Conservation (phyloP, 2,113 vertebrate species). For the Octodon degus region DNA sequence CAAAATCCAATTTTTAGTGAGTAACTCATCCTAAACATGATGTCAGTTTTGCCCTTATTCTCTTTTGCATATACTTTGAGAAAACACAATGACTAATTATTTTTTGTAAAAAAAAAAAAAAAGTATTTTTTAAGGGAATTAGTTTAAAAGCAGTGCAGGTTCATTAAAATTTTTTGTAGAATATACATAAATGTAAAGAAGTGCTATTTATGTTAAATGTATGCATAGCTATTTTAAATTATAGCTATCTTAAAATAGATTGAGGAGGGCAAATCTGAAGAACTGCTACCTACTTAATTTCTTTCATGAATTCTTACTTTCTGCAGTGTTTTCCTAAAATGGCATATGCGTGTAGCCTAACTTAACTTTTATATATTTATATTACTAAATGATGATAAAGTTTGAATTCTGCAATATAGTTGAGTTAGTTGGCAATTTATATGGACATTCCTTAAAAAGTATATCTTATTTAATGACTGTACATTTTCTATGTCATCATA, state of each 20-base stretch:
- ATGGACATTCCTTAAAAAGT: slow-evolving; percentile 41
- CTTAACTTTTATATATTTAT: slow-evolving; percentile 48
- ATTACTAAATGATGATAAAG: slow-evolving; percentile 14
- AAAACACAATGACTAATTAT: not conserved
- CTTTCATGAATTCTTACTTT: slow-evolving; percentile 41
- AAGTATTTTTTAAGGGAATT: not conserved
- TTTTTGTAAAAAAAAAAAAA: not conserved
- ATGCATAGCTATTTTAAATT: not conserved
- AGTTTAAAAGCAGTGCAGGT: not conserved
- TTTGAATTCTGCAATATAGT: slow-evolving; percentile 8
- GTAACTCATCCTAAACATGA: not conserved
- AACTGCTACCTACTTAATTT: not conserved
- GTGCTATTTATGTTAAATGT: not conserved
- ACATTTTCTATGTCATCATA: slow-evolving; percentile 40
- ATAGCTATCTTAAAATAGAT: not conserved
- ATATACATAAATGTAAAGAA: slow-evolving; percentile 17
- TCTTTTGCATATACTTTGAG: not conserved
- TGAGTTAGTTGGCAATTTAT: slow-evolving; percentile 41
- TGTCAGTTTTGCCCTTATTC: not conserved
- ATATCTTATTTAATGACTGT: slow-evolving; percentile 18
- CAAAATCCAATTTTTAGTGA: not conserved
- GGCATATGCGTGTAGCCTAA: not conserved
- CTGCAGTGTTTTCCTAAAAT: slow-evolving; percentile 26
- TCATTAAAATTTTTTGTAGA: slow-evolving; percentile 37
- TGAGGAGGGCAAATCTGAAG: not conserved